These are phyloP conservation scores for Schizaphis graminum DNA, from an alignment of 2,888 invertebrate species.

Conservation along the genomic window DNA sequence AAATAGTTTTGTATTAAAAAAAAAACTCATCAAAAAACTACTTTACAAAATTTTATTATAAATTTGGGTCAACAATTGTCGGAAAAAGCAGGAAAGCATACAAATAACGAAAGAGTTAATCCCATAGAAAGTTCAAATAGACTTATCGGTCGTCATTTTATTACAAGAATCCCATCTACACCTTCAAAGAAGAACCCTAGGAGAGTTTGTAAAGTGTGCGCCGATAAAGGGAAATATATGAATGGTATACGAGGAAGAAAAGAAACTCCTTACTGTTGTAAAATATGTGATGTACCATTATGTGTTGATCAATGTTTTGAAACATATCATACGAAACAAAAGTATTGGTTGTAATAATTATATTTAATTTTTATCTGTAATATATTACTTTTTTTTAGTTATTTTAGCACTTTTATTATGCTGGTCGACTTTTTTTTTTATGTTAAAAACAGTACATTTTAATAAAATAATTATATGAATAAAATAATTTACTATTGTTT, in stretches of 20 bases:
- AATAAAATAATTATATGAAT: too few relatives aligned
- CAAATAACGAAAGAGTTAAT: neutral
- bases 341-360: too few relatives aligned
- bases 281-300: neutral
- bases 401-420: too few relatives aligned
- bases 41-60: neutral
- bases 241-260: slow-evolving; percentile 4
- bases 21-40: neutral
- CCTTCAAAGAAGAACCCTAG: neutral
- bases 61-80: neutral
- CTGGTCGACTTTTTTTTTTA: too few relatives aligned
- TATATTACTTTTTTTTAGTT: too few relatives aligned
- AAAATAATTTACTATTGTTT: too few relatives aligned
- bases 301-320: slow-evolving; percentile 10
- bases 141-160: neutral
- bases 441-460: too few relatives aligned
- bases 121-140: neutral
- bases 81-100: neutral
- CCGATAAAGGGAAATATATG: neutral
- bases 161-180: neutral
- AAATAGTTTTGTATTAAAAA: neutral
- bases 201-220: slow-evolving; percentile 1
- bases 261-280: neutral
- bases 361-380: too few relatives aligned
- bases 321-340: neutral